A percentile compares a stretch with the other conserved stretches of the same genome.
Evolutionary conservation across 2,888 invertebrate genomes (phyloP).

Genomic region (Cheilosia variabilis): DNA sequence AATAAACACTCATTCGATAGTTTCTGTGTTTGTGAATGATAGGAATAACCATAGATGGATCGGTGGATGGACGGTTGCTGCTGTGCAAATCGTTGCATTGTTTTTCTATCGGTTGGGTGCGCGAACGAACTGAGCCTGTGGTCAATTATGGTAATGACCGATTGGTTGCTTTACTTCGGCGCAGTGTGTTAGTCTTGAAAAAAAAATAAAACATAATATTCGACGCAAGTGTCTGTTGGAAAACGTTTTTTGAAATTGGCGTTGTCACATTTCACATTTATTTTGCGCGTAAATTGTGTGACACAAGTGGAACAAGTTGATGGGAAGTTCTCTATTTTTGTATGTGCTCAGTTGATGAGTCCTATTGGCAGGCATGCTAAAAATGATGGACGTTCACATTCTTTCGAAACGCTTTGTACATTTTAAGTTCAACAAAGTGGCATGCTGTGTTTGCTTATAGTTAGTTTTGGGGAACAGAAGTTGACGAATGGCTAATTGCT

Average conservation of each 20-base stretch:
- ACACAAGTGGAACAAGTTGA: slow-evolving; percentile 51
- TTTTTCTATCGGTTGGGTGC: slow-evolving; percentile 33
- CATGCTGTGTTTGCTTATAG: neutral
- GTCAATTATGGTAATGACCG: slow-evolving; percentile 72
- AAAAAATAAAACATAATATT: slow-evolving; percentile 2
- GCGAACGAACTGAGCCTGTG: slow-evolving; percentile 45
- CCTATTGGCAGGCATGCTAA: neutral
- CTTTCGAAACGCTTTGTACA: slow-evolving; percentile 6
- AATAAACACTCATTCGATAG: slow-evolving; percentile 67
- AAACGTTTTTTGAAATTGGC: slow-evolving; percentile 33
- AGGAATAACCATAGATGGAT: slow-evolving; percentile 68
- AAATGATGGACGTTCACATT: slow-evolving; percentile 15
- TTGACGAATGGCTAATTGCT: neutral
- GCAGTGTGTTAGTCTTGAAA: slow-evolving; percentile 28
- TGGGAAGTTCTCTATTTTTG: slow-evolving; percentile 23
- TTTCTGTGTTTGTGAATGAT: slow-evolving; percentile 52
- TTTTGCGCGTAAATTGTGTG: slow-evolving; percentile 8
- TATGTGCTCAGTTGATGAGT: neutral
- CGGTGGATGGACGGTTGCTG: slow-evolving; percentile 31
- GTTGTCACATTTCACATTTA: slow-evolving; percentile 29
- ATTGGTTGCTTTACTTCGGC: slow-evolving; percentile 40
- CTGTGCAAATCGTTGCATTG: slow-evolving; percentile 35
- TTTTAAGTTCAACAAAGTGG: neutral
- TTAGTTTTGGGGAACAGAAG: neutral
- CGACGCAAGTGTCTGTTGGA: neutral